Base-by-base conservation (phyloP, 1,140 invertebrate genomes). In the Bombus waltoni region DNA sequence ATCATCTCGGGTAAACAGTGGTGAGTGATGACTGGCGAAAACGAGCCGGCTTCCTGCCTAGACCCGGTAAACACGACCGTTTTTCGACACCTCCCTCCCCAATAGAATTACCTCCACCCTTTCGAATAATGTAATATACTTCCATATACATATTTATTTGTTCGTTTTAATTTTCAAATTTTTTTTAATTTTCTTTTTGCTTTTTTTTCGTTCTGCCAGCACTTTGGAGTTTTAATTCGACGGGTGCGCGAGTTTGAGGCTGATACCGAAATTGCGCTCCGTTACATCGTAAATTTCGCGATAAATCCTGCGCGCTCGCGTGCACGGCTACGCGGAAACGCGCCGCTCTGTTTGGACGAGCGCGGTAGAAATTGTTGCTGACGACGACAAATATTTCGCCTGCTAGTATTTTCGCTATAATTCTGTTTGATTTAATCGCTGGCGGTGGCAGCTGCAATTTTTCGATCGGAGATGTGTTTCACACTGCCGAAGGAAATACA, bases 1-100 rank as follows among this genome's bases (percentile, higher is more conserved):
- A 87, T 91, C 87, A 90, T 72, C 66, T 35, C 81, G 73, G n/a
- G 87, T 85, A 90, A 90, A 91, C 80, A 87, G n/a, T 82, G 73
- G 77, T 77, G 77, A 83, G 62, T 59, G 85, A 75, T 66, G 74
- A 83, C 65, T 65, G 35, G 57, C 73, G n/a, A 81, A 38, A 79
- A 38, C 65, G 62, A 70, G 75, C n/a, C 72, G 35, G n/a, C 42
- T 81, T 66, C 76, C 47, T 71, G 68, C 35, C 38, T 44, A 71
- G 75, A 71, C 11, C 74, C 53, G 75, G 66, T 78, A 84, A 84
- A 84, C 75, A 84, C 3, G 22, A 35, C 40, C n/a, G 53, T 62
- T 72, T 78, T 42, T 13, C 18, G 10, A 35, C 44, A 28, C n/a
- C 22, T 13, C 9, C 1, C 6, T 18, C 3, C 1, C 22, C 8